Evolutionary conservation across 2,797 vertebrate species (phyloP), one percentile per base, ranked within the genome.

Genomic region (Cetoscarus ocellatus): DNA sequence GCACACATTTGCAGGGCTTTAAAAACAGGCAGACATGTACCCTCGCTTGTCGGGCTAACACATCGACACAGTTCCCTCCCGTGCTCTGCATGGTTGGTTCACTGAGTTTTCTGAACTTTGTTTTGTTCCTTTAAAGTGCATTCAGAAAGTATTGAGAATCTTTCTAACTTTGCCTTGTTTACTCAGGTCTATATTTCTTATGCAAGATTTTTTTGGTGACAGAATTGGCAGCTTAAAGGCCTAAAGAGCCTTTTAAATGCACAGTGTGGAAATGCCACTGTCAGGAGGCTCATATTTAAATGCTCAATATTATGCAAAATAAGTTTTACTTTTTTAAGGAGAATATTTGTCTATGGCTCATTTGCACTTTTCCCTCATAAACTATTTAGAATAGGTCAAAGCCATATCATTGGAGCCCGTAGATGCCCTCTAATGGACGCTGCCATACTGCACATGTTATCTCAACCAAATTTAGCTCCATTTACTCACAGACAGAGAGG

Each of bases 211-310:
- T 73, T 57, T 53, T 54, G 35, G 19, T 18, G 3, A 53, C 79
- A 61, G 63, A 77, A 79, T 70, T 82, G 75, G 63, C 45, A 63
- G 38, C 40, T 58, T 67, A 54, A 68, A 57, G 1, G 39, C 69
- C 62, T 67, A 42, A 77, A 56, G 56, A 70, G 63, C 61, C 52
- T 27, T 27, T 27, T 4, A 27, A 27, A 27, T 27, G 27, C 27
- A 27, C 27, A 27, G 27, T 27, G 27, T 27, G 27, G 27, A 27
- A 27, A 27, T 27, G 27, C 27, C 27, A 27, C 27, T 27, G 27
- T 27, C 27, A 4, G 27, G 27, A 27, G 27, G 27, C 27, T 27
- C 4, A 4, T 27, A 27, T 27, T 27, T 27, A 27, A 27, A 27
- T 27, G 27, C 27, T 27, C 27, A 2, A 27, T 27, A 27, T 27